Percentiles rank a stretch among this genome's conserved stretches.
Evolutionary conservation across 2,797 vertebrate genomes (phyloP).

Genomic region (Threskiornis aethiopicus): DNA sequence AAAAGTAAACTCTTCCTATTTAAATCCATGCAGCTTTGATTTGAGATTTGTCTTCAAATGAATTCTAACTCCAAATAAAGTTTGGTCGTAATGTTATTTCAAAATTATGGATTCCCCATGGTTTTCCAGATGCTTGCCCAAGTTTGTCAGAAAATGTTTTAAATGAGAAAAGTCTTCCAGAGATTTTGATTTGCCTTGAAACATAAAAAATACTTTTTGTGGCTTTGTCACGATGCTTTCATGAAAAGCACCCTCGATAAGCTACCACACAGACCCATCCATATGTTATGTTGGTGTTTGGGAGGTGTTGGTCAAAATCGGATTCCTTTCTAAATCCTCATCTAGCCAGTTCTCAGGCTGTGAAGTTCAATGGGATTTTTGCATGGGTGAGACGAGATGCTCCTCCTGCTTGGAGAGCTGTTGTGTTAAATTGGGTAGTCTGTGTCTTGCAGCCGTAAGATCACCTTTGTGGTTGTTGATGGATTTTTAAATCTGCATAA

Average conservation of each 20-base stretch:
- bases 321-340: neutral
- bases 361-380: neutral
- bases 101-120: neutral
- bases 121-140: neutral
- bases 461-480: neutral
- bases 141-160: neutral
- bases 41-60: neutral
- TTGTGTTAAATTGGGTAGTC: neutral
- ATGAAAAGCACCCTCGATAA: neutral
- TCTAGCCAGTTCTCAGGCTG: neutral
- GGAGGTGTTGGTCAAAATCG: neutral
- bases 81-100: neutral
- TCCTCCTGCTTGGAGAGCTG: neutral
- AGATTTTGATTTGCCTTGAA: neutral
- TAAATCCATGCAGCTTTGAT: neutral
- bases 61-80: neutral
- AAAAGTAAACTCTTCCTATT: neutral
- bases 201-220: neutral
- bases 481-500: neutral
- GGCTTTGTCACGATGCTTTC: neutral
- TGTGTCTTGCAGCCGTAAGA: neutral
- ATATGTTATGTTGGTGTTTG: rapidly evolving
- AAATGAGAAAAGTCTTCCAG: neutral
- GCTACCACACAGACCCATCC: neutral
- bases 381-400: neutral